A percentile compares a stretch with the other conserved stretches of the same genome.
phyloP scores from a whole-genome alignment of 2,888 invertebrate species.

The Xanthia togata region DNA sequence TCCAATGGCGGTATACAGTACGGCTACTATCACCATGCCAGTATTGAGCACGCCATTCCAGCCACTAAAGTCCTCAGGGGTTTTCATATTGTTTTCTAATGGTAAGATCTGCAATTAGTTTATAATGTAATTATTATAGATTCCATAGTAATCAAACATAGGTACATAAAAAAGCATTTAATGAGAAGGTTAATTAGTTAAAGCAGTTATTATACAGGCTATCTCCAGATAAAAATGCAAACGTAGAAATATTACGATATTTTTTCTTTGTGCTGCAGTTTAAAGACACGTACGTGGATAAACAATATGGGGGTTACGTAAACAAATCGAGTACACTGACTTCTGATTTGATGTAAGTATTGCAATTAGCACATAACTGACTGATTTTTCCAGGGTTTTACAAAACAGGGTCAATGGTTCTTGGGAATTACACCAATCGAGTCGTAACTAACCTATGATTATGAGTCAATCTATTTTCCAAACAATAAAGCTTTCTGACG shows the following conservation, averaged over 20 bases:
- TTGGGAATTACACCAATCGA: background rate
- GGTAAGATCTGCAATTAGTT: slow-evolving; percentile 93
- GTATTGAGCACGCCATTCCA: slow-evolving; percentile 96
- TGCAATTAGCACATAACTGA: background rate
- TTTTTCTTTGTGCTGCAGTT: slow-evolving; percentile 15
- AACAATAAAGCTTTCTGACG: background rate
- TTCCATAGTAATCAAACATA: background rate
- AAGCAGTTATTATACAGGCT: slow-evolving; percentile 30
- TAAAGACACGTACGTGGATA: background rate
- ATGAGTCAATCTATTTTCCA: slow-evolving; percentile 3
- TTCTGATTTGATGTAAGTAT: background rate
- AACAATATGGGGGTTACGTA: background rate
- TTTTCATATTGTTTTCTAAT: slow-evolving; percentile 97
- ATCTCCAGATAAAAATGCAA: slow-evolving; percentile 31
- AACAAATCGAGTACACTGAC: slow-evolving; percentile 7
- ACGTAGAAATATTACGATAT: slow-evolving; percentile 11
- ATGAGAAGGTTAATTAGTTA: slow-evolving; percentile 25
- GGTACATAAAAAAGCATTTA: background rate
- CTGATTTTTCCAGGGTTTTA: background rate
- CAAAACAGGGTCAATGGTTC: background rate
- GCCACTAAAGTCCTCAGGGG: slow-evolving; percentile 96
- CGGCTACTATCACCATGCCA: slow-evolving; percentile 96
- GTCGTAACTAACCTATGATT: background rate
- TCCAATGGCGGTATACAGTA: slow-evolving; percentile 95
- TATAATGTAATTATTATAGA: slow-evolving; percentile 27